A percentile compares a stretch with the other conserved stretches of the same genome.
phyloP scores from a whole-genome alignment of 2,888 invertebrate species.

The Pammene aurita region DNA sequence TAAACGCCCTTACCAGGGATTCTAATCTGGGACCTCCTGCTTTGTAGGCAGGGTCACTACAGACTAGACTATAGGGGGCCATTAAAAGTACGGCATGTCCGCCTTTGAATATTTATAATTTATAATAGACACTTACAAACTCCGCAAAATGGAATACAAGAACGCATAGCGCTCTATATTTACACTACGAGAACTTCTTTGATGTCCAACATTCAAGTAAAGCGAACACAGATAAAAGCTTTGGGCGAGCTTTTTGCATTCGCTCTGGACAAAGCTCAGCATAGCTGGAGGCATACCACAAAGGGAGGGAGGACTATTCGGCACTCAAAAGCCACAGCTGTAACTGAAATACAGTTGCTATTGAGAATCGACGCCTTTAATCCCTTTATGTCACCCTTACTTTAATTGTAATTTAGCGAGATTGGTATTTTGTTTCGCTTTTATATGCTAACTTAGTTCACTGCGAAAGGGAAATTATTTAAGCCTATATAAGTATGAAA shows the following conservation, averaged over 20 bases:
- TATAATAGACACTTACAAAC: neutral
- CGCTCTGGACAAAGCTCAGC: constrained; percentile 14
- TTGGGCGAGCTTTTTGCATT: constrained; percentile 16
- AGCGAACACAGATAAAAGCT: constrained; percentile 22
- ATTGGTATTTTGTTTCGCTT: too few relatives aligned
- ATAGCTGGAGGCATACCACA: constrained; percentile 17
- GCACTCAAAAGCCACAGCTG: neutral
- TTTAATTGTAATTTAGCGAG: too few relatives aligned
- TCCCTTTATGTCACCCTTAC: too few relatives aligned
- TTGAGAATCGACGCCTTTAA: neutral
- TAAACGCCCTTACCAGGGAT: too few relatives aligned
- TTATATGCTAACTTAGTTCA: too few relatives aligned
- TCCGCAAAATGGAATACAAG: neutral
- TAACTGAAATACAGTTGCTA: neutral
- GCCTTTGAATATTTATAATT: too few relatives aligned
- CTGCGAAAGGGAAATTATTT: too few relatives aligned
- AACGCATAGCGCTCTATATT: constrained; percentile 3
- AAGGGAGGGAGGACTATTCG: constrained; percentile 1
- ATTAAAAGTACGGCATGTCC: too few relatives aligned
- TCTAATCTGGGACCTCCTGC: too few relatives aligned
- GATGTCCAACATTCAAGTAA: constrained; percentile 25
- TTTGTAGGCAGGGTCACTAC: too few relatives aligned
- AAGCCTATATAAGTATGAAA: too few relatives aligned
- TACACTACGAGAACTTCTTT: constrained; percentile 22
- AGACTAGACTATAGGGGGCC: too few relatives aligned